These are phyloP conservation scores for Schizotus pectinicornis DNA, from an alignment of 2,888 invertebrate species.

Conservation along the genomic window DNA sequence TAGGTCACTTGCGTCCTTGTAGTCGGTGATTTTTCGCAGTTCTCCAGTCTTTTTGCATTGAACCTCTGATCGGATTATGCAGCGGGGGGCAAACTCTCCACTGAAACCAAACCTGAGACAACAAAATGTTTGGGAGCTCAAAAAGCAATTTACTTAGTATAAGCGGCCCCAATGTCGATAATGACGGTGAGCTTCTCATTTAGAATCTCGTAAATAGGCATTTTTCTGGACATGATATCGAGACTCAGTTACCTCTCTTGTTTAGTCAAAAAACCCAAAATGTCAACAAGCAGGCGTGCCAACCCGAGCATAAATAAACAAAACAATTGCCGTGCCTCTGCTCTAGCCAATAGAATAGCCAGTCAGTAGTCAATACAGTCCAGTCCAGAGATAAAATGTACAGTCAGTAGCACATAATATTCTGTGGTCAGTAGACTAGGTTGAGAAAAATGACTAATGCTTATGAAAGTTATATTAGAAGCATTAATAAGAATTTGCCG, in stretches of 20 bases:
- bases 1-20: slow-evolving; percentile 70
- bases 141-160: slow-evolving; percentile 76
- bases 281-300: neutral
- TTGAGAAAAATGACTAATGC: slow-evolving; percentile 21
- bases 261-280: neutral
- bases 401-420: too few species aligned
- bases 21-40: slow-evolving; percentile 69
- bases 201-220: slow-evolving; percentile 83
- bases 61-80: slow-evolving; percentile 82
- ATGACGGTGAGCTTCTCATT: slow-evolving; percentile 90
- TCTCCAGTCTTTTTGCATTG: slow-evolving; percentile 69
- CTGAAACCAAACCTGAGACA: slow-evolving; percentile 85
- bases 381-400: too few species aligned
- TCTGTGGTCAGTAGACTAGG: too few species aligned
- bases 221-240: slow-evolving; percentile 51
- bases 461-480: slow-evolving; percentile 29
- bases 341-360: too few species aligned
- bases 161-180: slow-evolving; percentile 88
- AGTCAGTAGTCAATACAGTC: neutral
- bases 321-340: too few species aligned
- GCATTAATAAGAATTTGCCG: slow-evolving; percentile 27
- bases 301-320: too few species aligned
- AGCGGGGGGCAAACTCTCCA: slow-evolving; percentile 86
- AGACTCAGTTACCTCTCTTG: too few species aligned
- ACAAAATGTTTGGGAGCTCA: slow-evolving; percentile 16